These are phyloP conservation scores for Ginglymostoma cirratum DNA, from an alignment of 2,113 vertebrate species.

Conservation along the genomic window DNA sequence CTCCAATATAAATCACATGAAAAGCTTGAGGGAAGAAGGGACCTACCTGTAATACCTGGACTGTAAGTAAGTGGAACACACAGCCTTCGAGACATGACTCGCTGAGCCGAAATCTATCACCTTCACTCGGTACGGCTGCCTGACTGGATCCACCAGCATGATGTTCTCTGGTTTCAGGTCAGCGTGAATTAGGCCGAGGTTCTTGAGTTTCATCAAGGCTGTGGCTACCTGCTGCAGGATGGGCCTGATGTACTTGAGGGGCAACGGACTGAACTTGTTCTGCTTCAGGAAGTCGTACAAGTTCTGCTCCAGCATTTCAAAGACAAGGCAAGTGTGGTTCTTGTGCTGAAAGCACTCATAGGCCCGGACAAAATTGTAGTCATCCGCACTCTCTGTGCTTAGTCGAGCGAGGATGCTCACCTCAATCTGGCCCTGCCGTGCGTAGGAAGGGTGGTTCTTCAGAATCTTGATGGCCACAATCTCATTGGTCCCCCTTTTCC, in stretches of 20 bases:
- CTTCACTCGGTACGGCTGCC: conserved; percentile 94
- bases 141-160: conserved; percentile 94
- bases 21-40: too few relatives aligned
- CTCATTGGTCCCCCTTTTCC: conserved; percentile 97
- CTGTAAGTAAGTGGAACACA: conserved; percentile 96
- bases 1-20: not conserved
- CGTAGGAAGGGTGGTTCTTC: conserved; percentile 96
- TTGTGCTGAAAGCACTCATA: conserved; percentile 99
- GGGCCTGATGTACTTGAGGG: conserved; percentile 91
- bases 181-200: conserved; percentile 91
- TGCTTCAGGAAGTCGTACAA: conserved; percentile 98
- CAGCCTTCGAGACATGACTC: conserved; percentile 96
- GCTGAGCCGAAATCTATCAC: conserved; percentile 98
- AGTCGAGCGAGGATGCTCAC: conserved; percentile 95
- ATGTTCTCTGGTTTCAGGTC: conserved; percentile 99
- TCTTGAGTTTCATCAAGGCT: conserved; percentile 96
- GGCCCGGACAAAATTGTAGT: conserved; percentile 96
- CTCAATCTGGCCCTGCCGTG: conserved; percentile 94
- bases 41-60: conserved; percentile 97
- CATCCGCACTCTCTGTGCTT: conserved; percentile 92
- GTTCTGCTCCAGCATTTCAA: conserved; percentile 99
- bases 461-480: conserved; percentile 98
- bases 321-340: conserved; percentile 97
- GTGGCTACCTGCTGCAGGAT: conserved; percentile 95
- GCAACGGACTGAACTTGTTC: conserved; percentile 97